Conservation (phyloP, 2,113 vertebrate genomes). For the Prionailurus bengalensis region DNA sequence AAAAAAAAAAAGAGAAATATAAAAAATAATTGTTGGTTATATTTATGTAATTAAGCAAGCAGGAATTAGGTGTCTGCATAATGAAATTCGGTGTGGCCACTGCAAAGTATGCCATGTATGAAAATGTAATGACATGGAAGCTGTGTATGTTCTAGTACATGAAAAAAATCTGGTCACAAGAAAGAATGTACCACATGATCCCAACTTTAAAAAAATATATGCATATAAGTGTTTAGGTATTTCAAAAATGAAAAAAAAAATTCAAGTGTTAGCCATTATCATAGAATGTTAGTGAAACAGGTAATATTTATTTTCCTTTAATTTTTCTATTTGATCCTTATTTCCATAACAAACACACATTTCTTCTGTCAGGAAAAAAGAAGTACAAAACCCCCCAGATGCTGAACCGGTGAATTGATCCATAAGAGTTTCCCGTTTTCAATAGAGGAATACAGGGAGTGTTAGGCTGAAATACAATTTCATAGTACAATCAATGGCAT, state of each 20-base stretch:
- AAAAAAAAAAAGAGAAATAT: not conserved
- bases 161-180: not conserved
- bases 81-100: not conserved
- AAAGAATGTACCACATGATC: not conserved
- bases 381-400: not conserved
- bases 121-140: not conserved
- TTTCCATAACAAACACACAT: slow-evolving; percentile 30
- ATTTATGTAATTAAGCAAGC: slow-evolving; percentile 18
- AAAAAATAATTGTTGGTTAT: slow-evolving; percentile 29
- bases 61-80: not conserved
- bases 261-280: not conserved
- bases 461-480: slow-evolving; percentile 17
- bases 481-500: not conserved
- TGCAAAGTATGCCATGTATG: not conserved
- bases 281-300: not conserved
- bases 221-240: not conserved
- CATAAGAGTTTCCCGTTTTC: not conserved
- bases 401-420: not conserved
- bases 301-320: not conserved
- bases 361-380: not conserved
- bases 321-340: not conserved
- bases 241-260: not conserved
- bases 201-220: not conserved
- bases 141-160: not conserved
- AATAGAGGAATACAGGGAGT: not conserved